Evolutionary conservation across 2,888 invertebrate species (phyloP), one percentile per base, ranked within the genome.

Genomic region (Reticulitermes lucifugus): DNA sequence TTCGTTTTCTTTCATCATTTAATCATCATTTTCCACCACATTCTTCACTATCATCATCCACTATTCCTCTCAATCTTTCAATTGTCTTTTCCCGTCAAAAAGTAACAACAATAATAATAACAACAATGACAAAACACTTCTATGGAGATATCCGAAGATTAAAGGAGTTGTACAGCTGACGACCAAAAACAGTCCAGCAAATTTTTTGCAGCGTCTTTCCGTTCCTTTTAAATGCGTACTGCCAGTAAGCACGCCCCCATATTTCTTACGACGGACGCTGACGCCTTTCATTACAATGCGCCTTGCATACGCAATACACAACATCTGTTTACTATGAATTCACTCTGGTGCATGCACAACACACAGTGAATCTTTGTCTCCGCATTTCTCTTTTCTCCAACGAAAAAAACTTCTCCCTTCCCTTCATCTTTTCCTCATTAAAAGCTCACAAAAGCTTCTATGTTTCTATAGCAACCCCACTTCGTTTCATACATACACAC

Each of bases 401-500:
- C 35, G 46, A 81, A 80, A 80, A 80, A 60, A 41, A 22, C 41
- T 46, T 41, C 22, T 14, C 65, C 70, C 46, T 70, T 60, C 70
- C 81, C 81, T 65, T 81, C 70, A 81, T 81, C 84, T 81, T 83
- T 79, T 84, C 86, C 86, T 84, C 84, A 86, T 86, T 86, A 86
- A 84, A 86, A 77, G 86, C 84, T 86, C 84, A 86, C 86, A 84
- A 84, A 86, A 84, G 84, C 81, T 59, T 84, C 77, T 84, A 43
- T 70, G 55, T 84, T 79, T 84, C 84, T 84, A 84, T 84, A 46
- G 79, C 46, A 79, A 84, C 84, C 75, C 59, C 75, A 73, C 35
- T 25, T 73, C 35, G 73, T 35, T 21, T n/a, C 10, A 82, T 82
- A 14, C 51, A 21, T 51, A 79, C 73, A 55, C 22, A 81, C 14